phyloP scores from a whole-genome alignment of 2,113 vertebrate genomes.

The Macheiramphus alcinus region DNA sequence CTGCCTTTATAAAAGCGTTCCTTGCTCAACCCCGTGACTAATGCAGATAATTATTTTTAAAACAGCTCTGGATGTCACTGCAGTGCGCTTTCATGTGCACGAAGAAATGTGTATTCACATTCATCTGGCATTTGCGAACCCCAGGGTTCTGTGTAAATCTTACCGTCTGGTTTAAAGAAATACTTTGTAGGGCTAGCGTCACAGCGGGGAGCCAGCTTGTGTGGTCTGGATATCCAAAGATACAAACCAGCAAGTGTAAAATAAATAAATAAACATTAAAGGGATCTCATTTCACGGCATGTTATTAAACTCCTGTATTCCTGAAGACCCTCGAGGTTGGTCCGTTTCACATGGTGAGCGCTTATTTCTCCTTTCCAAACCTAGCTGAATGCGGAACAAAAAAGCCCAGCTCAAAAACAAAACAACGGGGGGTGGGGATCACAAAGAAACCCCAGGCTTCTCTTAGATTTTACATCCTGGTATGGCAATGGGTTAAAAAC shows the following conservation, averaged over 20 bases:
- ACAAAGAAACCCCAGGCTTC: background rate
- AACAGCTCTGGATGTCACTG: constrained; percentile 26
- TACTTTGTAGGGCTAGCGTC: background rate
- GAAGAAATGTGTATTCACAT: background rate
- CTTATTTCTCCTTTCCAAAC: background rate
- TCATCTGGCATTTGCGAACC: background rate
- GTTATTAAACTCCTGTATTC: background rate
- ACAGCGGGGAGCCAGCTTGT: background rate
- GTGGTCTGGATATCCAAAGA: background rate
- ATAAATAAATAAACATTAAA: background rate
- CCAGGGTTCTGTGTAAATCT: background rate
- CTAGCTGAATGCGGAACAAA: background rate
- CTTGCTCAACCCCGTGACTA: constrained; percentile 56
- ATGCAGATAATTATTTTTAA: constrained; percentile 63
- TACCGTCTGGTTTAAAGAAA: background rate
- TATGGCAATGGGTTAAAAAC: background rate
- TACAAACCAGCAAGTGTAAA: background rate
- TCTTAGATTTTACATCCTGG: background rate
- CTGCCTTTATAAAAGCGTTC: constrained; percentile 22
- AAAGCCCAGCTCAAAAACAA: background rate
- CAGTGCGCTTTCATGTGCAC: background rate
- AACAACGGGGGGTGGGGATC: background rate
- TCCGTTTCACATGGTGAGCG: fast-evolving
- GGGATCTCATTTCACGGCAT: background rate
- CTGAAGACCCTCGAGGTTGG: fast-evolving